Conservation (phyloP, 2,113 vertebrate species). For the Gobiocypris rarus region DNA sequence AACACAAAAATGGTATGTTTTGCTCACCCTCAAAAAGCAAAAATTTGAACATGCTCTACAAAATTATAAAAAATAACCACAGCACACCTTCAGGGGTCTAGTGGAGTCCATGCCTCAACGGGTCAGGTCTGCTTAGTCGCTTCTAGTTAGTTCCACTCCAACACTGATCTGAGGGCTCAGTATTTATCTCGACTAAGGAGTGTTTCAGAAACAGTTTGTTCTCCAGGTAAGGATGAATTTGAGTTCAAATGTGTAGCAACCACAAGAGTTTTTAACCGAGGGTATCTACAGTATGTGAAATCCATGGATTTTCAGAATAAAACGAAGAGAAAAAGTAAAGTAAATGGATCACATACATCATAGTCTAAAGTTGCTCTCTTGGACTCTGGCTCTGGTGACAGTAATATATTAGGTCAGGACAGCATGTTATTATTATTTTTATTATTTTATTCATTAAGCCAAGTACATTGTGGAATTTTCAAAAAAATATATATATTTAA, state of each 20-base stretch:
- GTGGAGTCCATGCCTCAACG: too few relatives aligned
- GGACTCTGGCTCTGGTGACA: not conserved
- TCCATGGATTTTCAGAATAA: not conserved
- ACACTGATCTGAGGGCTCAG: not conserved
- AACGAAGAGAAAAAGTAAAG: not conserved
- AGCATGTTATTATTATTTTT: not conserved
- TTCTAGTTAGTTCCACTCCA: too few relatives aligned
- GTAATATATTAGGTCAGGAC: not conserved
- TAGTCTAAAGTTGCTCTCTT: not conserved
- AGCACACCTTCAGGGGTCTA: too few relatives aligned
- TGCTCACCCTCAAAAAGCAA: too few relatives aligned
- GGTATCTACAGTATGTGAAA: not conserved
- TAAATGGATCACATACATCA: not conserved
- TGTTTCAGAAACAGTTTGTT: not conserved
- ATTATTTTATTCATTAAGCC: not conserved
- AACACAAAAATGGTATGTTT: too few relatives aligned
- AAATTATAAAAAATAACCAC: too few relatives aligned
- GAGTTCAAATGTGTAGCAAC: not conserved
- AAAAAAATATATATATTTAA: not conserved
- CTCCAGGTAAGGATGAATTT: not conserved
- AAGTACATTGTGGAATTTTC: not conserved
- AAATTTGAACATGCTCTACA: too few relatives aligned
- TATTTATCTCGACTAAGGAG: not conserved
- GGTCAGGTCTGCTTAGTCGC: too few relatives aligned
- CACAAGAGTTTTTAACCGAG: not conserved